These are phyloP conservation scores for Ptilodon capucinus DNA, from an alignment of 2,888 invertebrate genomes.

Conservation along the genomic window DNA sequence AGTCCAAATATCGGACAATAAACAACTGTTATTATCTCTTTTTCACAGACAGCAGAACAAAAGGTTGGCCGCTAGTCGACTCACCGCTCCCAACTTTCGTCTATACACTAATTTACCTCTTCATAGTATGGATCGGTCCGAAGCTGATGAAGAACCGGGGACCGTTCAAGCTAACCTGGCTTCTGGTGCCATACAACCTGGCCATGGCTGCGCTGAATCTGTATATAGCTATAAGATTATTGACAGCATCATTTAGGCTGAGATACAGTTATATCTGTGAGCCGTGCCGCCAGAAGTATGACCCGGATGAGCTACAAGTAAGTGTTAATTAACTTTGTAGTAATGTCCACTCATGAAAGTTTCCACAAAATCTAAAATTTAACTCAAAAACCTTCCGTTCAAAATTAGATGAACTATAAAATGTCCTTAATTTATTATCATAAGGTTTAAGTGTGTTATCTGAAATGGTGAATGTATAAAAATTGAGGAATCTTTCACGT, in stretches of 20 bases:
- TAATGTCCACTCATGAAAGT: too few relatives aligned
- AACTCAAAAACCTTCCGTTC: too few relatives aligned
- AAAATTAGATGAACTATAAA: too few relatives aligned
- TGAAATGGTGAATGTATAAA: too few relatives aligned
- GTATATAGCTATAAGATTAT: slow-evolving; percentile 90
- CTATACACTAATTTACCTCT: slow-evolving; percentile 87
- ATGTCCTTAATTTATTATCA: too few relatives aligned
- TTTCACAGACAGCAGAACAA: slow-evolving; percentile 88
- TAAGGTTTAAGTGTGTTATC: too few relatives aligned
- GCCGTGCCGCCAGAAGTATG: slow-evolving; percentile 89
- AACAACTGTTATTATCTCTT: too few relatives aligned
- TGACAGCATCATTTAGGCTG: slow-evolving; percentile 88
- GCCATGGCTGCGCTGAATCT: slow-evolving; percentile 91
- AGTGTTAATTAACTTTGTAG: slow-evolving; percentile 30
- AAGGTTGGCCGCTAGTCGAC: slow-evolving; percentile 93
- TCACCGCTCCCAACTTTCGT: slow-evolving; percentile 89
- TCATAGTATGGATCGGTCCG: slow-evolving; percentile 91
- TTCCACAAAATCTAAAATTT: too few relatives aligned
- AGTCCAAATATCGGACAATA: too few relatives aligned
- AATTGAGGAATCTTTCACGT: too few relatives aligned
- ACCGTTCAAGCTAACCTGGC: slow-evolving; percentile 88
- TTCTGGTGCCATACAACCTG: slow-evolving; percentile 92
- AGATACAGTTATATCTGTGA: slow-evolving; percentile 94
- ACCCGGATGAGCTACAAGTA: slow-evolving; percentile 92
- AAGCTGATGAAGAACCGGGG: slow-evolving; percentile 89